Base-by-base conservation (phyloP, 2,797 vertebrate species). In the Etheostoma perlongum region DNA sequence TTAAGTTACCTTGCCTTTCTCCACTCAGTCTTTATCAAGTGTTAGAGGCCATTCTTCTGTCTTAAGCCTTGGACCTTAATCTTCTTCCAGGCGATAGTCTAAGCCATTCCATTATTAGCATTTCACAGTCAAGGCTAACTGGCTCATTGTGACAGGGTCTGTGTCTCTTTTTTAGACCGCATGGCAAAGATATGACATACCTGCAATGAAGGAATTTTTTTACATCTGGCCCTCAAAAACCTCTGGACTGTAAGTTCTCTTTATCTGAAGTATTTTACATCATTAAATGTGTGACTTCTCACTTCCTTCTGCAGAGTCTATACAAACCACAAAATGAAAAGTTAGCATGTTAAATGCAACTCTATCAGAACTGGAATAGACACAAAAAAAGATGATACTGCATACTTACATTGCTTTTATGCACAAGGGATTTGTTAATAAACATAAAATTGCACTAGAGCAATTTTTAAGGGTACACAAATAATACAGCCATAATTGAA, bases 61-160 rank as follows among this genome's bases (percentile, higher is more conserved):
- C 85, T 93, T 91, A 79, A 93, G 90, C 92, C 91, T 91, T 94
- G 90, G 82, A 88, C 88, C 87, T 85, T 94, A 94, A 95, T 96
- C 92, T 93, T 84, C 91, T 94, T 91, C 83, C 78, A 83, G 82
- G 84, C 69, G 85, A 90, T 90, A 90, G 91, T 91, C 92, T 93
- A 94, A 95, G 91, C 90, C 87, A 92, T 91, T 92, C 92, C 90
- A 91, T 92, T 94, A 93, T 95, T 95, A 94, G 88, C 91, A 91
- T 93, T 93, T 92, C 90, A 88, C 73, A 91, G 88, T 84, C 89
- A 89, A 85, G 92, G 89, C 86, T 79, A 71, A 76, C 83, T 86
- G 46, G 63, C 76, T 89, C 85, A 73, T 57, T 51, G 19, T 77
- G 84, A 84, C 84, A 76, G 21, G 61, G 74, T 68, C 68, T 47